Base-by-base conservation (phyloP, 2,888 invertebrate species). In the Phrixothrix hirtus region DNA sequence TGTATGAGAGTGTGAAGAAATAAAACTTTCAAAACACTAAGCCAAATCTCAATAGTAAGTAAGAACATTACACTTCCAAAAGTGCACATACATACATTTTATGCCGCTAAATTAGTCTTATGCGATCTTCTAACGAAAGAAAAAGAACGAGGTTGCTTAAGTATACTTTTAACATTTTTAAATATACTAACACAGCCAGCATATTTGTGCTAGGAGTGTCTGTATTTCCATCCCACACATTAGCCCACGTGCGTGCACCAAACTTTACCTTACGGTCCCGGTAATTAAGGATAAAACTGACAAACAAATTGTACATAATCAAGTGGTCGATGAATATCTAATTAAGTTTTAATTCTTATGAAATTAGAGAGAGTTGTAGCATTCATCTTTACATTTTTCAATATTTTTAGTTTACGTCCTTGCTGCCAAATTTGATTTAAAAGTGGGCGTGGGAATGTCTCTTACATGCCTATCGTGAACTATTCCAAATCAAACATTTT, bases 121-220 rank as follows among this genome's bases (percentile, higher is more conserved):
- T 7, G 7, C 21, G 3, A 5, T 21, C 7, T 21, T 21, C 21
- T 5, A 21, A 5, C 7, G 21, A 21, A 21, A 5, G n/a, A n/a
- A n/a, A n/a, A n/a, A n/a, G n/a, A n/a, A n/a, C n/a, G n/a, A n/a
- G n/a, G n/a, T 5, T 21, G 21, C 7, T 21, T 7, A 7, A 21
- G 21, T 21, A 21, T 21, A 21, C 49, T 56, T 58, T 48, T 53
- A 58, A 57, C 55, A 46, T 44, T 54, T 57, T 60, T 54, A 55
- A 57, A 60, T 57, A 55, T 48, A 55, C 44, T 57, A 57, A 61
- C 57, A 59, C 59, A 54, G n/a, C n/a, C n/a, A n/a, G 57, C 59
- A 61, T 61, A 60, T 59, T 61, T 61, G 59, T 58, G 53, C 59
- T 61, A 61, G 61, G 61, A 60, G 61, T 61, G 61, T 58, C 56